phyloP scores from a whole-genome alignment of 2,113 vertebrate species.

The Scytalopus superciliaris region DNA sequence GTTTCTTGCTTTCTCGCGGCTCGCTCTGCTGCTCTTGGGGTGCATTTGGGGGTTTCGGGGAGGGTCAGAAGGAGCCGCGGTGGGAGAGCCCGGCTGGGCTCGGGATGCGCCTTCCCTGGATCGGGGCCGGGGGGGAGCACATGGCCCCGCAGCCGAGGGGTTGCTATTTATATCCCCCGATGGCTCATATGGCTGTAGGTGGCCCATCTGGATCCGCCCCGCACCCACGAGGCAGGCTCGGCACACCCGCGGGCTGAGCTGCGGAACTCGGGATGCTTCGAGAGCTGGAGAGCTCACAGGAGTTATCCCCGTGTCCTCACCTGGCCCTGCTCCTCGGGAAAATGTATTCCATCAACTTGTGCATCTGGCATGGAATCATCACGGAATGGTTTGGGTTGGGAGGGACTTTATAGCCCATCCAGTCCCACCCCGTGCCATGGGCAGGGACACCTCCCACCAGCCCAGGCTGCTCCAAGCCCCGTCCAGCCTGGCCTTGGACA shows the following conservation, averaged over 20 bases:
- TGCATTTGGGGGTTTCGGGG: background rate
- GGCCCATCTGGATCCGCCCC: slow-evolving; percentile 4
- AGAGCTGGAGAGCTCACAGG: background rate
- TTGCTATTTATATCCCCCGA: background rate
- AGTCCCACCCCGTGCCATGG: background rate
- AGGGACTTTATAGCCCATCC: background rate
- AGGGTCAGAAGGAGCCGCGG: background rate
- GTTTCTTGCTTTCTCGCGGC: background rate
- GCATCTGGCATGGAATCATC: background rate
- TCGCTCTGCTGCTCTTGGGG: background rate
- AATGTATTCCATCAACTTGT: background rate
- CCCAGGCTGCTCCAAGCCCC: background rate
- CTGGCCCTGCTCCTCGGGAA: background rate
- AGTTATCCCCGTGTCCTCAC: background rate
- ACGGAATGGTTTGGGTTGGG: background rate
- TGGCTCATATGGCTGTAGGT: background rate
- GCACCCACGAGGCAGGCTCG: background rate
- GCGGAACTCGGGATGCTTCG: background rate
- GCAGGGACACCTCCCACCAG: background rate
- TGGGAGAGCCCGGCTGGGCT: background rate
- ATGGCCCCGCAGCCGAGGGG: background rate
- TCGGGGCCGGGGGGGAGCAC: background rate
- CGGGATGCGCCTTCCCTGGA: background rate
- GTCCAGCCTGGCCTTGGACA: background rate
- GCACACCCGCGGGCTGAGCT: background rate